These are phyloP conservation scores for Tokudaia tokunoshimensis DNA, from an alignment of 2,797 vertebrate genomes.

Conservation along the genomic window DNA sequence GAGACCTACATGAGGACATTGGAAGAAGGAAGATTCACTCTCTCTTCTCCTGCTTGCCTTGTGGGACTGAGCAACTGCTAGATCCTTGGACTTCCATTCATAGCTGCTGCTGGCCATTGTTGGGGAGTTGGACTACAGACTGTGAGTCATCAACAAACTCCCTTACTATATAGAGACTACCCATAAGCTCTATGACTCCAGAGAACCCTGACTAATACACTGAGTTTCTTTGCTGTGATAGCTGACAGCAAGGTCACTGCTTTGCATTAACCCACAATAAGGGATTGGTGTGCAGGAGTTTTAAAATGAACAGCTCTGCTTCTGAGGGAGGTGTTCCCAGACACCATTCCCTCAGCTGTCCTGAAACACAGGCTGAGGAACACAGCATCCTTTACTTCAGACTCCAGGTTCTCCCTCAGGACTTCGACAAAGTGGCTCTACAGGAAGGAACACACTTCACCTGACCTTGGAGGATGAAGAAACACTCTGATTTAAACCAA, in stretches of 20 bases:
- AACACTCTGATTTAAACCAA: constrained; percentile 24
- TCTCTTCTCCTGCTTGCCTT: too few species aligned
- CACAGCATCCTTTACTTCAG: background rate
- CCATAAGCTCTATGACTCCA: too few species aligned
- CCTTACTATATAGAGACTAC: too few species aligned
- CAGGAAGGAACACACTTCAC: background rate
- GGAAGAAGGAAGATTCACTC: too few species aligned
- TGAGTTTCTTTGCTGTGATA: background rate
- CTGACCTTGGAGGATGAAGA: background rate
- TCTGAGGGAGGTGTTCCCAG: background rate
- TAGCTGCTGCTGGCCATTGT: too few species aligned
- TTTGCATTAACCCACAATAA: constrained; percentile 10
- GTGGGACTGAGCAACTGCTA: too few species aligned
- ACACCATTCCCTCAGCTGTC: background rate
- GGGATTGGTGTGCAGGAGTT: background rate
- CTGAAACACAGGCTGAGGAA: constrained; percentile 10
- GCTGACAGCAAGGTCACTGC: background rate
- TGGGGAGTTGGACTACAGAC: too few species aligned
- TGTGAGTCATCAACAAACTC: too few species aligned
- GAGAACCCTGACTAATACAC: too few species aligned
- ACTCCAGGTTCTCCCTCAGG: background rate
- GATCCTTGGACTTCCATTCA: too few species aligned
- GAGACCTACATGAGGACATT: too few species aligned
- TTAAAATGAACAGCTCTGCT: background rate
- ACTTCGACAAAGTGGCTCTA: background rate